Evolutionary conservation across 2,797 vertebrate species (phyloP), one percentile per base, ranked within the genome.

Genomic region (Falco rusticolus): DNA sequence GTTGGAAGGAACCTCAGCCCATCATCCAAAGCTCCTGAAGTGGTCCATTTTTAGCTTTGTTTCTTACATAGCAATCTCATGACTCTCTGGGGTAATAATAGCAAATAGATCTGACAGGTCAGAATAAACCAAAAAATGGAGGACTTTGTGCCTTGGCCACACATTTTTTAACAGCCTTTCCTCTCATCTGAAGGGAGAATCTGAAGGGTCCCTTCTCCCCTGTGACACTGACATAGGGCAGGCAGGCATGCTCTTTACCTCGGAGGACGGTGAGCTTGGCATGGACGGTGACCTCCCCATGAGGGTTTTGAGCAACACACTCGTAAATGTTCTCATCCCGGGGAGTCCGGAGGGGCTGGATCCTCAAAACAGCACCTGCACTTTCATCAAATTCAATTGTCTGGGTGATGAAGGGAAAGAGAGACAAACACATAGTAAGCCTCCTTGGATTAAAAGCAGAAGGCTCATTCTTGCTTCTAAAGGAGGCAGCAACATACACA

Each of bases 321-420:
- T 99, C 99, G 0, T 99, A 99, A 90, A 99, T 98, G 90, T 99
- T 99, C 98, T 99, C 99, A 1, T 99, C 99, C 9, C 99, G 98
- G 8, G 99, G 99, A 0, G 99, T 99, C 66, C 99, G 98, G 11
- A 99, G 98, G 4, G 99, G 99, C 98, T 99, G 99, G 97, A 99
- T 99, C 92, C 99, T 98, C 85, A 99, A 96, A 5, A 99, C 99
- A 0, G 99, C 99, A 2, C 99, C 99, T 0, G 99, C 99, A 2
- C 99, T 99, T 94, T 99, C 99, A 14, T 99, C 99, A 84, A 99
- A 99, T 91, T 99, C 99, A 19, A 99, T 99, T 4, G 99, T 99
- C 99, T 99, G 97, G 3, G 17, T 9, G 1, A 29, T 3, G 45
- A 37, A 92, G 60, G 54, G 43, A 61, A 29, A 50, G 26, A 16